Conservation (phyloP, 2,888 invertebrate genomes). For the Taphrorychus bicolor region DNA sequence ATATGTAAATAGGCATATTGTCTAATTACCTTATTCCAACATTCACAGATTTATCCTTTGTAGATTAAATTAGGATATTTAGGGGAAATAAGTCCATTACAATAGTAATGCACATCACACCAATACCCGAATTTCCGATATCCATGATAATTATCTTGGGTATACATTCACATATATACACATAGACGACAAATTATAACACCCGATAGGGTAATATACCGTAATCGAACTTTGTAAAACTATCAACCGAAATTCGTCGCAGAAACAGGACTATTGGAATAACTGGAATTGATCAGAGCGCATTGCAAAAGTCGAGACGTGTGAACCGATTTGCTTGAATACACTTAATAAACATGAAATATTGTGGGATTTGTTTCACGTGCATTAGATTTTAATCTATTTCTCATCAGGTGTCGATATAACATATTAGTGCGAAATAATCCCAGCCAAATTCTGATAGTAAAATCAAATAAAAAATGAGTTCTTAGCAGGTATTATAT, state of each 20-base stretch:
- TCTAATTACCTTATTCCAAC: not conserved
- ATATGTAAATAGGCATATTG: no score
- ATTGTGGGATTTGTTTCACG: not conserved
- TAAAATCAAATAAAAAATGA: no score
- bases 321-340: conserved; percentile 24
- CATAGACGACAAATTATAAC: not conserved
- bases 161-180: not conserved
- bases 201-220: not conserved
- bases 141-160: not conserved
- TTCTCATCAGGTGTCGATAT: no score
- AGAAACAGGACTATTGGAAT: not conserved
- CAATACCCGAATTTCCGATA: not conserved
- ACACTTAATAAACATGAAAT: conserved; percentile 4
- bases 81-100: no score
- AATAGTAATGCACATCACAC: not conserved
- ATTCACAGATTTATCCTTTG: not conserved
- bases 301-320: not conserved
- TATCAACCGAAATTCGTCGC: not conserved
- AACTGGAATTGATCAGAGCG: not conserved
- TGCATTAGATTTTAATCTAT: not conserved
- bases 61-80: not conserved
- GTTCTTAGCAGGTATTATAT: no score
- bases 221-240: conserved; percentile 5
- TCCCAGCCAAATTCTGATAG: no score
- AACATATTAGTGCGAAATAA: no score